Conservation (phyloP, 2,797 vertebrate genomes). For the Phrynocephalus guinanensis region DNA sequence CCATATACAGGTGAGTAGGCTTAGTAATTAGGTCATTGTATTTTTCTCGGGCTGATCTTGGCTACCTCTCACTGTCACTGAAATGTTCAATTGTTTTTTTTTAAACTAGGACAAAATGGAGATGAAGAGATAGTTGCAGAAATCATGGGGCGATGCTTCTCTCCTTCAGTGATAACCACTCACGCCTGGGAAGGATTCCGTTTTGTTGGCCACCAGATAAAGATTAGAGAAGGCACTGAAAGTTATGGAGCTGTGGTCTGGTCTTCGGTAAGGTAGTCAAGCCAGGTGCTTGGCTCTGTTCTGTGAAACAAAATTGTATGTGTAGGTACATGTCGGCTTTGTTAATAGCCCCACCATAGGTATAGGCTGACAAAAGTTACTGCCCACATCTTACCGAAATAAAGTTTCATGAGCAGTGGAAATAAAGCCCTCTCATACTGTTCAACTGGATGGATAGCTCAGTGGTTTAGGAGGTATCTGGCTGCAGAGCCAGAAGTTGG, state of each 20-base stretch:
- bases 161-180: constrained; percentile 79
- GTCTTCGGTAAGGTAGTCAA: constrained; percentile 87
- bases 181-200: constrained; percentile 89
- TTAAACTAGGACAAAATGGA: constrained; percentile 69
- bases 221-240: constrained; percentile 90
- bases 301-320: background rate
- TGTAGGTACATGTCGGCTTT: constrained; percentile 17
- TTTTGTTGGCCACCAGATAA: constrained; percentile 89
- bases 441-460: no score
- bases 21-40: background rate
- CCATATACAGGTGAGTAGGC: background rate
- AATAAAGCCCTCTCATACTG: no score
- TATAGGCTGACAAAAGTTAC: background rate
- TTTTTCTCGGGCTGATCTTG: background rate
- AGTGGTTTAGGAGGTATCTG: no score
- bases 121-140: constrained; percentile 83
- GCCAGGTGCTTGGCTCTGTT: background rate
- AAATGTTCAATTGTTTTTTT: constrained; percentile 35
- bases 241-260: constrained; percentile 93
- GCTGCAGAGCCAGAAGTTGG: no score
- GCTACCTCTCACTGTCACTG: constrained; percentile 9
- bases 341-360: background rate
- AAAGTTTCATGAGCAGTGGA: no score
- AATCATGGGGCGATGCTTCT: constrained; percentile 86
- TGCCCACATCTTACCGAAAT: no score